Evolutionary conservation across 2,797 vertebrate species (phyloP).

Genomic region (Momotus momota): DNA sequence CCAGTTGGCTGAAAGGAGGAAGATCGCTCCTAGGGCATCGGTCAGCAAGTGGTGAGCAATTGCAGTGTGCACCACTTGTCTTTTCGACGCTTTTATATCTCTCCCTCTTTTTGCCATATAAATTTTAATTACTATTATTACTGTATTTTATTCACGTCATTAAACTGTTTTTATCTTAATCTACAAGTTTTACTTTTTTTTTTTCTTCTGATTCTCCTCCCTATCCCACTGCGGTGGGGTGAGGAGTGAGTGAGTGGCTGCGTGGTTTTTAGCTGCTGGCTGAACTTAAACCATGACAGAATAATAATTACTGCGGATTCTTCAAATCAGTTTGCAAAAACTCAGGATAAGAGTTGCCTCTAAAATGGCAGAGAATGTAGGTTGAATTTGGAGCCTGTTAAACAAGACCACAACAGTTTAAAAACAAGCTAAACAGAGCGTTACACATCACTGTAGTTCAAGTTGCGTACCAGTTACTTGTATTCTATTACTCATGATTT

Average conservation of each 20-base stretch:
- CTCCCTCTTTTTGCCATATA: neutral
- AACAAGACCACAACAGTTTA: conserved; percentile 34
- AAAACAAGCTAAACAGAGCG: conserved; percentile 51
- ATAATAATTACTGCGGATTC: neutral
- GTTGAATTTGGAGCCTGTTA: conserved; percentile 23
- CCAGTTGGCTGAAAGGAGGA: neutral
- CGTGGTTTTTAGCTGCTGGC: neutral
- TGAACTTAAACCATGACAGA: neutral
- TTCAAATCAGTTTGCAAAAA: neutral
- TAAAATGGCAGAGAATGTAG: neutral
- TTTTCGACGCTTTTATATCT: neutral
- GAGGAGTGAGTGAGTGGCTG: neutral
- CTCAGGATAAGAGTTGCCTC: neutral
- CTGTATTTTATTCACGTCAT: neutral
- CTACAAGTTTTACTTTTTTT: neutral
- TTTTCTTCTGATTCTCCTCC: neutral
- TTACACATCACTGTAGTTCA: conserved; percentile 54
- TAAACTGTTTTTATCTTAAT: neutral
- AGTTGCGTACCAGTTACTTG: conserved; percentile 2
- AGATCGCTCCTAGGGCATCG: neutral
- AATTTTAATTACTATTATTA: neutral
- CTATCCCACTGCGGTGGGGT: no score
- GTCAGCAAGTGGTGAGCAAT: neutral
- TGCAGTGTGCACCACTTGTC: neutral
- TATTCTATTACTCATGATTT: conserved; percentile 60